Evolutionary conservation across 1,140 invertebrate species (phyloP), one percentile per base, ranked within the genome.

Genomic region (Bombyx mori): DNA sequence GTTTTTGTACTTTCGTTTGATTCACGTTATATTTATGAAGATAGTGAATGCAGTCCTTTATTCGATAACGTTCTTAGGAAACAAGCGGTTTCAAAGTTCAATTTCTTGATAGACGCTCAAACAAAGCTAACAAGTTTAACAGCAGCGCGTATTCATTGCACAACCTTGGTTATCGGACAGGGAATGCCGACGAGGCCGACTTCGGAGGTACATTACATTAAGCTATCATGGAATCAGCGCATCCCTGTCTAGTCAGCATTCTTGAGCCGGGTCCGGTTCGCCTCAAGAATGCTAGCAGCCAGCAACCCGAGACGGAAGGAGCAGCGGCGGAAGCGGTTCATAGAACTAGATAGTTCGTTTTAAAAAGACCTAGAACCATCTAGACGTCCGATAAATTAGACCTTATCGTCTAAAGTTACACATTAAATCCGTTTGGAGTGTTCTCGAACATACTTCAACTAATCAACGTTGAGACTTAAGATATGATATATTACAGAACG

Each of bases 291-390:
- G 76, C 77, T 69, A 74, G 66, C 72, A 80, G 63, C 77, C 66
- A 82, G 79, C 81, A 84, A 84, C 77, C 75, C 81, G 81, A 84
- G 81, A 84, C 83, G 83, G 83, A 86, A 86, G 82, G 80, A 82
- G 77, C 76, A 67, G 62, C 81, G 79, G 74, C 82, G 82, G 82
- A 84, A 86, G 83, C 83, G 77, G 79, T 84, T 77, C 79, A 82
- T 77, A 68, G 73, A 81, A 79, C 66, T 61, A 54, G 57, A 60
- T 54, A 44, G 44, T 52, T 12, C 10, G 46, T 18, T 52, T 56
- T 44, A 67, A 61, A 77, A 77, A 6, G 69, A 50, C 56, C 26
- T 60, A 43, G 58, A 56, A 61, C 43, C 58, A 45, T 50, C 42
- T 1, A 5, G 10, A 46, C 0, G 42, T n/a, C 44, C 62, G 49